Conservation (phyloP, 2,797 vertebrate genomes). For the Peromyscus nudipes region DNA sequence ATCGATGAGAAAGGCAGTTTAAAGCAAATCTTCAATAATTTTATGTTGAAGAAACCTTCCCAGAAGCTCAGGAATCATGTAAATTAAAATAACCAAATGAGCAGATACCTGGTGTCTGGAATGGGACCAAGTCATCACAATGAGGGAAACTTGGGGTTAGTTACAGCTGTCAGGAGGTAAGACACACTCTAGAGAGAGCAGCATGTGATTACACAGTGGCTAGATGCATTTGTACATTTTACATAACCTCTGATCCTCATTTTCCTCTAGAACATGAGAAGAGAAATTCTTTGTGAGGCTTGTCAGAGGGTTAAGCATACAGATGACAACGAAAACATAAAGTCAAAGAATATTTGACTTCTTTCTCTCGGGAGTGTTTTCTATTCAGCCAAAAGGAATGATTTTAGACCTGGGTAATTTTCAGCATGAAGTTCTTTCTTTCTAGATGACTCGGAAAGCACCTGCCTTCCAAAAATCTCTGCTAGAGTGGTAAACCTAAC, state of each 20-base stretch:
- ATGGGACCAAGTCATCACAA: background rate
- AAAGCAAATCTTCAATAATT: slow-evolving; percentile 35
- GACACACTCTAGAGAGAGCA: slow-evolving; percentile 11
- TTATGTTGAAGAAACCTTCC: slow-evolving; percentile 40
- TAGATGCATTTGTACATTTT: slow-evolving; percentile 11
- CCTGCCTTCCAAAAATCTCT: slow-evolving; percentile 43
- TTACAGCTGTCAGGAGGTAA: background rate
- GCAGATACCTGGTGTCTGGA: slow-evolving; percentile 18
- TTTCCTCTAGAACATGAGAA: background rate
- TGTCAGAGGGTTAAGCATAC: slow-evolving; percentile 46
- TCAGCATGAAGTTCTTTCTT: slow-evolving; percentile 26
- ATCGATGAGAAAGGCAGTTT: slow-evolving; percentile 25
- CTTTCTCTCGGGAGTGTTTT: background rate
- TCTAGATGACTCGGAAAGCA: slow-evolving; percentile 47
- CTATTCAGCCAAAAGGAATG: background rate
- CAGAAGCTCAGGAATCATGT: slow-evolving; percentile 34
- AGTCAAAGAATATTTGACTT: slow-evolving; percentile 46
- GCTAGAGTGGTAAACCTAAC: background rate
- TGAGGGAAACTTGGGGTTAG: background rate
- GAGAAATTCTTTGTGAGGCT: background rate
- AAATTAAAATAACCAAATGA: slow-evolving; percentile 7
- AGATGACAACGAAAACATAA: background rate
- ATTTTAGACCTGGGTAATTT: slow-evolving; percentile 38
- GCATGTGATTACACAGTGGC: background rate
- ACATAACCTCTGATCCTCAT: background rate